Evolutionary conservation across 2,888 invertebrate species (phyloP).

Genomic region (Miltochrista miniata): DNA sequence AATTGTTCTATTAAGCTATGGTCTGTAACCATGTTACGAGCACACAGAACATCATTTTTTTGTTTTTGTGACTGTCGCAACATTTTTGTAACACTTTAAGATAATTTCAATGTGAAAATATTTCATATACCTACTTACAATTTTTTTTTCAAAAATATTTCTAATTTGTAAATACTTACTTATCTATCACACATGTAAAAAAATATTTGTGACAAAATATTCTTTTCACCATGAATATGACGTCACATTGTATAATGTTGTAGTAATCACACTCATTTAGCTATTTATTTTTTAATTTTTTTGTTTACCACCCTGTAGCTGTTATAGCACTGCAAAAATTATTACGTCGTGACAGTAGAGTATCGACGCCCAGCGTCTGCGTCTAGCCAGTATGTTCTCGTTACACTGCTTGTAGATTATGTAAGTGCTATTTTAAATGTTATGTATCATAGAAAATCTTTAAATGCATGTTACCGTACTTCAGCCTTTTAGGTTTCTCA

Average conservation of each 20-base stretch:
- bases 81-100: too few species aligned
- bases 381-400: constrained; percentile 28
- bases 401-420: constrained; percentile 29
- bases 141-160: not conserved
- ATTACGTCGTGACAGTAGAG: constrained; percentile 38
- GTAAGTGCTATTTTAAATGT: constrained; percentile 33
- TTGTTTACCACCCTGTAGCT: constrained; percentile 72
- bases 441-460: constrained; percentile 9
- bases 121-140: not conserved
- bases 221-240: too few species aligned
- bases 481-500: too few species aligned
- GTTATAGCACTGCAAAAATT: constrained; percentile 82
- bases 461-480: not conserved
- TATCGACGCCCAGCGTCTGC: constrained; percentile 36
- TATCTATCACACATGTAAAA: too few species aligned
- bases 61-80: too few species aligned
- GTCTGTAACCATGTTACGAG: too few species aligned
- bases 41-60: too few species aligned
- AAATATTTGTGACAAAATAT: too few species aligned
- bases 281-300: constrained; percentile 45
- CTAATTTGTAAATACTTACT: too few species aligned
- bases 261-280: constrained; percentile 7
- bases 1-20: too few species aligned
- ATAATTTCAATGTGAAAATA: too few species aligned
- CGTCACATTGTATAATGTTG: constrained; percentile 5